Evolutionary conservation across 2,888 invertebrate species (phyloP).

Genomic region (Acleris cristana): DNA sequence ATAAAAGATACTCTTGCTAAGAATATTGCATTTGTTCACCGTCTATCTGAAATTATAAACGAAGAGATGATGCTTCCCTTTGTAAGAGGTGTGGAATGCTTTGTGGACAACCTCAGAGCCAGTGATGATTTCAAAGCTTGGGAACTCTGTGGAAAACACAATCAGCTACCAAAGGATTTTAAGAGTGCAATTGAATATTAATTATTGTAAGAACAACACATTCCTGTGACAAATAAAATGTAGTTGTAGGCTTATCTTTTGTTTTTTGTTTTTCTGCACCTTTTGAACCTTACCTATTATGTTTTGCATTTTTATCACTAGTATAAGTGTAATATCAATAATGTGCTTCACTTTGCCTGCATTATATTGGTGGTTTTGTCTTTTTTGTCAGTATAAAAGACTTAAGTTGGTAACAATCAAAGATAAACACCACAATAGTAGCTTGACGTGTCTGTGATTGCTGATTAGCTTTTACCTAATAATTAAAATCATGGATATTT

Average conservation of each 20-base stretch:
- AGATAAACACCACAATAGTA: constrained; percentile 24
- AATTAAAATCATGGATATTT: not conserved
- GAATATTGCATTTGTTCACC: constrained; percentile 74
- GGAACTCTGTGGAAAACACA: constrained; percentile 73
- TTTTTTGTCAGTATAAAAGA: not conserved
- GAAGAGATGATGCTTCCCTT: constrained; percentile 77
- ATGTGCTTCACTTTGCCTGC: constrained; percentile 11
- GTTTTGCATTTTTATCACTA: constrained; percentile 39
- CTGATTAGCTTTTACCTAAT: constrained; percentile 42
- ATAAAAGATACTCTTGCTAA: constrained; percentile 75
- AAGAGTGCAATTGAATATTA: constrained; percentile 77
- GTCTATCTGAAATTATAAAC: constrained; percentile 72
- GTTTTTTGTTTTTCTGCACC: constrained; percentile 47
- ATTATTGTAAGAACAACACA: constrained; percentile 50
- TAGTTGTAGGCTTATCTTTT: constrained; percentile 47
- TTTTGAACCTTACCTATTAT: constrained; percentile 45
- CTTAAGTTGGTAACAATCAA: constrained; percentile 8
- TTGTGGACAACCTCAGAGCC: constrained; percentile 69
- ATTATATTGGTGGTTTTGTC: not conserved
- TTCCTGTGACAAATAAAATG: constrained; percentile 57
- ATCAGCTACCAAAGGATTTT: constrained; percentile 75
- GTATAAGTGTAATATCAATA: not conserved
- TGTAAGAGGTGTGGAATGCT: constrained; percentile 74
- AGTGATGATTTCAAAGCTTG: constrained; percentile 79
- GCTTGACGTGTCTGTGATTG: constrained; percentile 50